Evolutionary conservation across 2,888 invertebrate species (phyloP).

Genomic region (Drosophila nigritarsus): DNA sequence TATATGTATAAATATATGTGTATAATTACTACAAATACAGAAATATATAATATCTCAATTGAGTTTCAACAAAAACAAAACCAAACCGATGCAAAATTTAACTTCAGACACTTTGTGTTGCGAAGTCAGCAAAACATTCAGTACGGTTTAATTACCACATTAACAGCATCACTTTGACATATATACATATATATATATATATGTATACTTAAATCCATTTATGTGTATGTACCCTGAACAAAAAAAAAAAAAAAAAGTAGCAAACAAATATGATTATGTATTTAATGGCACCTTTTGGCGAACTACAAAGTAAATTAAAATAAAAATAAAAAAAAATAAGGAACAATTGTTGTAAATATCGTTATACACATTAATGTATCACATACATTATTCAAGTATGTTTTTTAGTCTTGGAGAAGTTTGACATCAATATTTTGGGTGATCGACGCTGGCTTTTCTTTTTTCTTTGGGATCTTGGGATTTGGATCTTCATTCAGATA

Average conservation of each 20-base stretch:
- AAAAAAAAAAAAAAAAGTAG: conserved; percentile 2
- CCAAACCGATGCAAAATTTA: conserved; percentile 4
- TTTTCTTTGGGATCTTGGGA: not conserved
- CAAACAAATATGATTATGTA: conserved; percentile 13
- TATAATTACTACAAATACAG: conserved; percentile 20
- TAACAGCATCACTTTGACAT: conserved; percentile 15
- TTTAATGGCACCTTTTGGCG: conserved; percentile 38
- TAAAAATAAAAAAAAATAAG: conserved; percentile 27
- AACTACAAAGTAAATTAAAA: conserved; percentile 38
- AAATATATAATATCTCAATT: conserved; percentile 29
- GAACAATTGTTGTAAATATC: conserved; percentile 44
- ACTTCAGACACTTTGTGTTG: conserved; percentile 9
- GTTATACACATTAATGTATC: conserved; percentile 26
- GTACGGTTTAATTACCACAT: conserved; percentile 7
- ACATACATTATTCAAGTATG: conserved; percentile 31
- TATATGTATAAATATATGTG: conserved; percentile 7
- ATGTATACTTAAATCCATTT: not conserved
- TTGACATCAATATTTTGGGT: conserved; percentile 10
- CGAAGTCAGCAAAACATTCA: conserved; percentile 2
- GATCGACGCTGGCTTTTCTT: conserved; percentile 2
- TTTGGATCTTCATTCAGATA: not conserved
- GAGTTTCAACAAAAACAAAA: conserved; percentile 16
- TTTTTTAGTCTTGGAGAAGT: conserved; percentile 24
- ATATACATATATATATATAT: not conserved
- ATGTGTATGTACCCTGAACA: conserved; percentile 1